A percentile compares a stretch with the other conserved stretches of the same genome.
Evolutionary conservation across 2,113 vertebrate genomes (phyloP).

Genomic region (Corynorhinus townsendii): DNA sequence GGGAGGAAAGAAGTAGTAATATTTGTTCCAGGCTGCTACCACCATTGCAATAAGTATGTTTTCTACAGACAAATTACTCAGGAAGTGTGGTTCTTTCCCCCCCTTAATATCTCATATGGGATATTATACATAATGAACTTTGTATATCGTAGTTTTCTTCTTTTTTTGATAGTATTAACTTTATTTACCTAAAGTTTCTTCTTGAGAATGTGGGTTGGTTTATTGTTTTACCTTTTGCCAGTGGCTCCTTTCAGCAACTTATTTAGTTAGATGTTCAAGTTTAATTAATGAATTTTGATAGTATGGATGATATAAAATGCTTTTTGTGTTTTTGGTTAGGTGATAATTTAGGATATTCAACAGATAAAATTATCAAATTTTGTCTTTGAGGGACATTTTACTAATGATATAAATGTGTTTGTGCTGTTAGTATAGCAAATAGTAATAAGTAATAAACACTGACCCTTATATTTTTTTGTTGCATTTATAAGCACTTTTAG

Average conservation of each 20-base stretch:
- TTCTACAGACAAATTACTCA: slow-evolving; percentile 15
- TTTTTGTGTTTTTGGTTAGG: not conserved
- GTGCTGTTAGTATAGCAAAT: not conserved
- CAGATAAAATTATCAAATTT: slow-evolving; percentile 22
- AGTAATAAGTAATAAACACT: not conserved
- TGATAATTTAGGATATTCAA: slow-evolving; percentile 1
- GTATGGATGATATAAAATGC: slow-evolving; percentile 4
- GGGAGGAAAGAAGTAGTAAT: not conserved
- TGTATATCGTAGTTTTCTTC: not conserved
- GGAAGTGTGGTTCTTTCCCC: not conserved
- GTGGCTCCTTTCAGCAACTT: not conserved
- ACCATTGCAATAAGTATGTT: not conserved
- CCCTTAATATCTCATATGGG: not conserved
- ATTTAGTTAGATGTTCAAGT: not conserved
- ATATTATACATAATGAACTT: not conserved
- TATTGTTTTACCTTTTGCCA: slow-evolving; percentile 46
- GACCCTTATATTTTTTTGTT: not conserved
- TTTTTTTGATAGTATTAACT: not conserved
- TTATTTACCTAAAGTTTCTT: not conserved
- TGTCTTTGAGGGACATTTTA: slow-evolving; percentile 16
- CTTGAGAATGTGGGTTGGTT: not conserved
- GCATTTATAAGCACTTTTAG: slow-evolving; percentile 18
- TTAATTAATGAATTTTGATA: slow-evolving; percentile 30
- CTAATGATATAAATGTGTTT: not conserved
- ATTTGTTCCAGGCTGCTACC: not conserved